A percentile compares a stretch with the other conserved stretches of the same genome.
Conservation (phyloP, 2,888 invertebrate species). For the Adineta ricciae region DNA sequence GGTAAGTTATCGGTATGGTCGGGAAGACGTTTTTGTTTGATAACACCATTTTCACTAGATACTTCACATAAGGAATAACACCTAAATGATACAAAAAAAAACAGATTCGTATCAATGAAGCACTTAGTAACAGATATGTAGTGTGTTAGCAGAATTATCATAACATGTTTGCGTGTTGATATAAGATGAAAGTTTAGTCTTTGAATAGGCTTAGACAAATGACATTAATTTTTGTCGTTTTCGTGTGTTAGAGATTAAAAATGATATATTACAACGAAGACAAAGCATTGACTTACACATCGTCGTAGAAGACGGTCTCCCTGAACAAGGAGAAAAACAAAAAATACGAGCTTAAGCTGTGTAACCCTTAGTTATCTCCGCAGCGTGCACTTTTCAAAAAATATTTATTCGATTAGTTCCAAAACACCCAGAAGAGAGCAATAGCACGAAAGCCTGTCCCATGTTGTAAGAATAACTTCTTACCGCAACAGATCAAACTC, state of each 20-base stretch:
- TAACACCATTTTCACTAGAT: constrained; percentile 77
- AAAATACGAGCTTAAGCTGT: not conserved
- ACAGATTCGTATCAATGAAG: too few species aligned
- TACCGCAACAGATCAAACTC: constrained; percentile 13
- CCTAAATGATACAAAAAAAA: constrained; percentile 46
- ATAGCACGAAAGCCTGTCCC: not conserved
- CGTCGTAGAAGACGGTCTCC: not conserved
- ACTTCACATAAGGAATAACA: constrained; percentile 90
- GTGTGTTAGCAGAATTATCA: too few species aligned
- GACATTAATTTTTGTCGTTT: too few species aligned
- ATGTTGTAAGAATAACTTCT: not conserved
- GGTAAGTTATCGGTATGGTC: constrained; percentile 89
- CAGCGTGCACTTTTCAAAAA: not conserved
- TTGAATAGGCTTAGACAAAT: too few species aligned
- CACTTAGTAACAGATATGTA: too few species aligned
- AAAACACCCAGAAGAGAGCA: not conserved
- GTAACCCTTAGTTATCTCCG: not conserved
- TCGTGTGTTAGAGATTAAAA: not conserved
- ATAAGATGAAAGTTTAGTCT: too few species aligned
- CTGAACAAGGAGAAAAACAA: not conserved
- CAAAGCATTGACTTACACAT: not conserved
- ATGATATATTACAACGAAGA: not conserved
- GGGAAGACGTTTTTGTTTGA: constrained; percentile 84
- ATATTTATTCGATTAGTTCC: not conserved
- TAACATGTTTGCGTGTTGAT: too few species aligned